Evolutionary conservation across 2,888 invertebrate species (phyloP).

Genomic region (Electrophaes corylata): DNA sequence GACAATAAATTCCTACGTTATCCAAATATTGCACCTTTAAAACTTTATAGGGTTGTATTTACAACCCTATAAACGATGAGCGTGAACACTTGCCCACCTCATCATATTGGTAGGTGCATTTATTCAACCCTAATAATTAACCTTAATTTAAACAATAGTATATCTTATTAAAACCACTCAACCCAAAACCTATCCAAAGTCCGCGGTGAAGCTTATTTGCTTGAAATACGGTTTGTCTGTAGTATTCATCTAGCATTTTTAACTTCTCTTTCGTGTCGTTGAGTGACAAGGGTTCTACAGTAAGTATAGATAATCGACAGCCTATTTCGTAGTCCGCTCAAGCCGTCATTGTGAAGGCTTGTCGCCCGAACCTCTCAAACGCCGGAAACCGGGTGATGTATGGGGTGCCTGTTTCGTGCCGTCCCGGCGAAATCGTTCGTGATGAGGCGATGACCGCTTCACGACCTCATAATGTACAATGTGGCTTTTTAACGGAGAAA

Average conservation of each 20-base stretch:
- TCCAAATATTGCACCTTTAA: too few species aligned
- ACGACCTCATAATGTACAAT: slow-evolving; percentile 31
- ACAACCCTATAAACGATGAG: too few species aligned
- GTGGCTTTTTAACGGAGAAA: slow-evolving; percentile 21
- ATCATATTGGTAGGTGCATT: too few species aligned
- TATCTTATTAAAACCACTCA: too few species aligned
- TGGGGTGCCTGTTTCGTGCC: slow-evolving; percentile 34
- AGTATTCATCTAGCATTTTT: slow-evolving; percentile 34
- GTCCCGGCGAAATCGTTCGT: slow-evolving; percentile 34
- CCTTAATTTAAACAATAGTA: too few species aligned
- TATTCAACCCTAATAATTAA: too few species aligned
- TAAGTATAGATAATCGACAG: slow-evolving; percentile 34
- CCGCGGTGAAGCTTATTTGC: background rate
- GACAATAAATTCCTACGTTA: too few species aligned
- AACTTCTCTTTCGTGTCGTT: slow-evolving; percentile 27
- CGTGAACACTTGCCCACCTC: too few species aligned
- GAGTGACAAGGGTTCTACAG: slow-evolving; percentile 33
- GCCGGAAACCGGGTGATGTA: slow-evolving; percentile 46
- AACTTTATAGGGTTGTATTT: too few species aligned
- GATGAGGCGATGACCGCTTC: slow-evolving; percentile 33
- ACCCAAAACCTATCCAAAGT: background rate
- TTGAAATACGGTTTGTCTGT: slow-evolving; percentile 18
- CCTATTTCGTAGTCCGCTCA: slow-evolving; percentile 43
- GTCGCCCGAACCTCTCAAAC: slow-evolving; percentile 40
- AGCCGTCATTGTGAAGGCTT: slow-evolving; percentile 28